phyloP scores from a whole-genome alignment of 2,113 vertebrate genomes.

The Corydoras sp. region DNA sequence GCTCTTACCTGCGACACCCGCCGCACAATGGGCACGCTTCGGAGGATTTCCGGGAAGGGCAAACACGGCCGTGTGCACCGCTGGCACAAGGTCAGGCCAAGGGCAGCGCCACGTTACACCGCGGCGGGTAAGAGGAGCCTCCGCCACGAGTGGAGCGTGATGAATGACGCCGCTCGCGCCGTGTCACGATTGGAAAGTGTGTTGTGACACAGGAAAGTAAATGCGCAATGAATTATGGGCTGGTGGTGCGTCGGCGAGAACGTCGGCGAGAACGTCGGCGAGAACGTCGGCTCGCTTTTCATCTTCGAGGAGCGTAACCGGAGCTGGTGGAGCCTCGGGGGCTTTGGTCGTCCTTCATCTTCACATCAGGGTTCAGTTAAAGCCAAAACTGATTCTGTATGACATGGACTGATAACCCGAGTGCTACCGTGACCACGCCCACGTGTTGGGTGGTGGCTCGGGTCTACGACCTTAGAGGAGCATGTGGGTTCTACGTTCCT shows the following conservation, averaged over 20 bases:
- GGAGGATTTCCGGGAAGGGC: slow-evolving; percentile 43
- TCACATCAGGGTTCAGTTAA: slow-evolving; percentile 16
- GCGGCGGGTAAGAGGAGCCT: background rate
- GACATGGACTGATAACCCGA: slow-evolving; percentile 33
- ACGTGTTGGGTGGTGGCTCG: background rate
- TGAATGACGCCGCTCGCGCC: slow-evolving; percentile 4
- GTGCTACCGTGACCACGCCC: background rate
- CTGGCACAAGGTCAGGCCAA: slow-evolving; percentile 36
- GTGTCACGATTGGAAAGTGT: slow-evolving; percentile 19
- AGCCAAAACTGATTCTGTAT: slow-evolving; percentile 1
- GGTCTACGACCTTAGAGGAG: too few species aligned
- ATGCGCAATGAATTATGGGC: slow-evolving; percentile 33
- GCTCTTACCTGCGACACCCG: slow-evolving; percentile 25
- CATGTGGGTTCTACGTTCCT: too few species aligned
- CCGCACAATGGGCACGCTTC: slow-evolving; percentile 28
- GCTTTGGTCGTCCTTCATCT: slow-evolving; percentile 12
- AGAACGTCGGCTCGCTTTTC: slow-evolving; percentile 21
- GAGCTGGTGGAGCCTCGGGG: slow-evolving; percentile 19
- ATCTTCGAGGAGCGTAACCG: slow-evolving; percentile 36
- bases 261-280: slow-evolving; percentile 8
- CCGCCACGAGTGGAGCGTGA: background rate
- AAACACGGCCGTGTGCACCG: slow-evolving; percentile 31
- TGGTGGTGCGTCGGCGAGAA: slow-evolving; percentile 7
- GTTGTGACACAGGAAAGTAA: slow-evolving; percentile 39
- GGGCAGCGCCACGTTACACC: background rate